Conservation (phyloP, 2,888 invertebrate genomes). For the Rhodophaea formosa region DNA sequence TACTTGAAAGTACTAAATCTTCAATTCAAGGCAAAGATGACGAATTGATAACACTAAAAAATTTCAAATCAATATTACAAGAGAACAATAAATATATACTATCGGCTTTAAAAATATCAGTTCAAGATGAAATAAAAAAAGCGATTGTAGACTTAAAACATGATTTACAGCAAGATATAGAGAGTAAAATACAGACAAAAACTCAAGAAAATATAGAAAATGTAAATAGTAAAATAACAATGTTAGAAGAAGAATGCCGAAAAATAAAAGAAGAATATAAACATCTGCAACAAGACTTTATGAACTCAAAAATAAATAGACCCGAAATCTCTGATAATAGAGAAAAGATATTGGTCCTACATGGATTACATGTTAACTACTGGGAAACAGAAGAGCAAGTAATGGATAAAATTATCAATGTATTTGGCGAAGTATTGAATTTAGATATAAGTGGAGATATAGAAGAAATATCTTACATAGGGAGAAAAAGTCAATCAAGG, state of each 20-base stretch:
- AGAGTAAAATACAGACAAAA: constrained; percentile 4
- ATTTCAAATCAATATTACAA: constrained; percentile 12
- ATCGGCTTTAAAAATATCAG: background rate
- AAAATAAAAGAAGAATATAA: constrained; percentile 1
- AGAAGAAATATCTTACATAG: constrained; percentile 21
- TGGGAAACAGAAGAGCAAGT: constrained; percentile 20
- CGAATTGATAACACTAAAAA: constrained; percentile 5
- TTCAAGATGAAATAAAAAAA: constrained; percentile 14
- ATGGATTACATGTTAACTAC: constrained; percentile 16
- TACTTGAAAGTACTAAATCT: background rate
- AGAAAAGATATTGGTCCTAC: constrained; percentile 18
- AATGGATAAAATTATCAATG: constrained; percentile 12
- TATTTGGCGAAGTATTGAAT: constrained; percentile 20
- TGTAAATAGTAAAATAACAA: constrained; percentile 10
- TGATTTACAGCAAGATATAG: constrained; percentile 2
- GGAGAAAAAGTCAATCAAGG: constrained; percentile 17
- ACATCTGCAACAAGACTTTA: constrained; percentile 5
- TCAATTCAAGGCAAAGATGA: background rate
- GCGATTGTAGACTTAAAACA: constrained; percentile 2
- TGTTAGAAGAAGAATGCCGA: background rate
- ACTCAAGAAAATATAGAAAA: background rate
- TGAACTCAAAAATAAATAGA: constrained; percentile 2
- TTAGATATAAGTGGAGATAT: constrained; percentile 20
- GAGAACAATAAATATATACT: constrained; percentile 13
- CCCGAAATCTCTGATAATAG: background rate